Evolutionary conservation across 1,140 invertebrate genomes (phyloP).

Genomic region (Brachionus calyciflorus): DNA sequence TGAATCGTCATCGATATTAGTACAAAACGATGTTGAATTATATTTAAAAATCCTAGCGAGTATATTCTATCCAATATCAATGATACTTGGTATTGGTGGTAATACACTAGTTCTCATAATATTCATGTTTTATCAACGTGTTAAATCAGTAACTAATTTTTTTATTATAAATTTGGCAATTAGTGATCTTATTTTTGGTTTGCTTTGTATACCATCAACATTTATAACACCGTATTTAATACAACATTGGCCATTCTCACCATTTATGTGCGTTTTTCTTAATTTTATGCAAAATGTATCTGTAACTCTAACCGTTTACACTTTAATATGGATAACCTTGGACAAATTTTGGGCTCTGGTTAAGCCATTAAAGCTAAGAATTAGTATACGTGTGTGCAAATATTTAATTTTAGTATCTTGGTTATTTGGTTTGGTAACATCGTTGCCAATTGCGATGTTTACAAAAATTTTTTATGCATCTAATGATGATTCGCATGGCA

Average conservation of each 20-base stretch:
- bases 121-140: not conserved
- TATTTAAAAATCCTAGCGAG: constrained; percentile 20
- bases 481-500: not conserved
- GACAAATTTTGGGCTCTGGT: constrained; percentile 81
- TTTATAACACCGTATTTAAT: constrained; percentile 72
- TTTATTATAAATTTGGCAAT: constrained; percentile 80
- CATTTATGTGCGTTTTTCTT: constrained; percentile 67
- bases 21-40: not conserved
- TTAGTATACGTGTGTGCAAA: not conserved
- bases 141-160: constrained; percentile 72
- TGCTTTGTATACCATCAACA: constrained; percentile 79
- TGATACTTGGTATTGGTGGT: constrained; percentile 9
- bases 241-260: constrained; percentile 80
- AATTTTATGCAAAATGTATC: constrained; percentile 39
- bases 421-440: not conserved
- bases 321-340: constrained; percentile 76
- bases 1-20: too few species aligned
- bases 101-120: constrained; percentile 28
- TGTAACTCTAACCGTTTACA: constrained; percentile 68
- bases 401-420: constrained; percentile 4
- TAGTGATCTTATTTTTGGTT: constrained; percentile 77
- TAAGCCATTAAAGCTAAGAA: constrained; percentile 67
- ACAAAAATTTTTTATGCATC: not conserved
- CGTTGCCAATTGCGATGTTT: constrained; percentile 21
- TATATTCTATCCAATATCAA: constrained; percentile 40